Evolutionary conservation across 1,140 invertebrate genomes (phyloP).

Genomic region (Halyomorpha halys): DNA sequence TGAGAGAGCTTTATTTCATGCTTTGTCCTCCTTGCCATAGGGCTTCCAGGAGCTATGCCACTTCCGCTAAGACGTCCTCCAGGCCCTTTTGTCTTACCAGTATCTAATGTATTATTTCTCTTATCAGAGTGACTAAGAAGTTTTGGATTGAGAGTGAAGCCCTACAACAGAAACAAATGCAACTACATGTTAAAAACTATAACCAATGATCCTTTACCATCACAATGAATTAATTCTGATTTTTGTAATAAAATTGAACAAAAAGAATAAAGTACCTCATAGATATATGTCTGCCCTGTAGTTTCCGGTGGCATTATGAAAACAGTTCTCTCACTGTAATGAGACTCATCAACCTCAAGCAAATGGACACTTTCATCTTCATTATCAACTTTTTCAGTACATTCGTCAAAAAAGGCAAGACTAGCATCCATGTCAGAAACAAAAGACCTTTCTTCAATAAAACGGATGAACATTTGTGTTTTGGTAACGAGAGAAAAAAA

Average conservation of each 20-base stretch:
- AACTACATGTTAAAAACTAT: neutral
- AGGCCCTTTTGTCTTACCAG: neutral
- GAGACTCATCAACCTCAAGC: constrained; percentile 63
- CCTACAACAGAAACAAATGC: constrained; percentile 30
- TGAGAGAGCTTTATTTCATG: constrained; percentile 89
- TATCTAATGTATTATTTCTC: neutral
- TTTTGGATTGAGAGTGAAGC: constrained; percentile 45
- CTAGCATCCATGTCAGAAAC: constrained; percentile 89
- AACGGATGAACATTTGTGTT: constrained; percentile 96
- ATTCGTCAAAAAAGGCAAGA: constrained; percentile 97
- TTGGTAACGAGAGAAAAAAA: constrained; percentile 82
- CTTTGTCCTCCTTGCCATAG: constrained; percentile 84
- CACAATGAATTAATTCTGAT: no score
- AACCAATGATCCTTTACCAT: neutral
- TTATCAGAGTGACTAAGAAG: constrained; percentile 40
- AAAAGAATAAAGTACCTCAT: constrained; percentile 32
- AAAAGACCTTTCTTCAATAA: constrained; percentile 97
- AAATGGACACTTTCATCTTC: constrained; percentile 48
- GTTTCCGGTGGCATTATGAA: constrained; percentile 93
- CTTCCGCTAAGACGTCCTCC: constrained; percentile 23
- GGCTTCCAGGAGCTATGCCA: constrained; percentile 60
- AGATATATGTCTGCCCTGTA: constrained; percentile 36
- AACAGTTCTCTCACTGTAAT: constrained; percentile 79
- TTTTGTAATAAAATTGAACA: no score
- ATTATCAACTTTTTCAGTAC: constrained; percentile 60